Conservation (phyloP, 2,797 vertebrate species). For the Discoglossus pictus region DNA sequence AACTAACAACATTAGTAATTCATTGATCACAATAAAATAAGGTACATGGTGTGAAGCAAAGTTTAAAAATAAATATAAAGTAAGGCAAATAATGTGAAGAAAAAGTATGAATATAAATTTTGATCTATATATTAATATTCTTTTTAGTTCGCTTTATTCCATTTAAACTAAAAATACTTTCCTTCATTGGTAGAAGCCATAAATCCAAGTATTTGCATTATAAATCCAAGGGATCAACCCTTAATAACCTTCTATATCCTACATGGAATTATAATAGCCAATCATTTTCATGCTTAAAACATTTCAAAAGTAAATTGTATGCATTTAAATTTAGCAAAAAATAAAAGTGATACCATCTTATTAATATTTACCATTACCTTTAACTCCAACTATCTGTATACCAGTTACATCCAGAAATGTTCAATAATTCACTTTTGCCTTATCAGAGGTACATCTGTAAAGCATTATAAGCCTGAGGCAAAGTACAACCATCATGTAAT, state of each 20-base stretch:
- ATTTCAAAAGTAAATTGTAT: conserved; percentile 28
- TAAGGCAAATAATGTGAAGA: too few species aligned
- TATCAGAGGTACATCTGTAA: conserved; percentile 36
- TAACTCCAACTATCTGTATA: conserved; percentile 32
- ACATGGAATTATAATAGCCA: conserved; percentile 29
- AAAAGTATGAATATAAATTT: too few species aligned
- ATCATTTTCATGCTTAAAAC: conserved; percentile 38
- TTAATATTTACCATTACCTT: conserved; percentile 37
- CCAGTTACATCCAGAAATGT: conserved; percentile 32
- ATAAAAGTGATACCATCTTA: conserved; percentile 22
- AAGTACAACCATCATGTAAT: conserved; percentile 44
- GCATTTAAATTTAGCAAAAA: conserved; percentile 22
- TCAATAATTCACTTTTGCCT: conserved; percentile 46
- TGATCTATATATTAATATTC: conserved; percentile 13
- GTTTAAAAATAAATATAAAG: too few species aligned
- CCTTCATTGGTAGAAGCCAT: too few species aligned
- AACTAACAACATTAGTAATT: too few species aligned
- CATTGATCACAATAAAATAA: too few species aligned
- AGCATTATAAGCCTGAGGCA: conserved; percentile 44
- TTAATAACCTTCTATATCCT: too few species aligned
- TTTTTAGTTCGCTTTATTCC: too few species aligned
- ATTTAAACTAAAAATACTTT: too few species aligned
- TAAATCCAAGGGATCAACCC: conserved; percentile 10
- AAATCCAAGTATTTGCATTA: conserved; percentile 9
- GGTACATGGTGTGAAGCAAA: too few species aligned